phyloP scores from a whole-genome alignment of 2,797 vertebrate species.

The Pseudochaenichthys georgianus region DNA sequence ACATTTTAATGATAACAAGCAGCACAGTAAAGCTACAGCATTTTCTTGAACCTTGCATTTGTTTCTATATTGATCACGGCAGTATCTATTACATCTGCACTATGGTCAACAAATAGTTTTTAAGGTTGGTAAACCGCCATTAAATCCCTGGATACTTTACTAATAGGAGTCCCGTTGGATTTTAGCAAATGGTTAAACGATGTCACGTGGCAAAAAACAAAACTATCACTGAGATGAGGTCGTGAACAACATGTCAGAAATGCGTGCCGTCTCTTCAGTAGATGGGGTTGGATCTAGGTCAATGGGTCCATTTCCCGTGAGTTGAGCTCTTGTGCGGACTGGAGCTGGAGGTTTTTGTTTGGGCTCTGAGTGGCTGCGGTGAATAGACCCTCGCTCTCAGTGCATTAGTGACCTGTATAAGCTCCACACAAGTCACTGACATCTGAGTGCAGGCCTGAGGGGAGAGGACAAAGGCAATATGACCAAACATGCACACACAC shows the following conservation, averaged over 20 bases:
- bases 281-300: conserved; percentile 72
- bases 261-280: conserved; percentile 33
- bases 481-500: conserved; percentile 54
- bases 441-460: conserved; percentile 77
- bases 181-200: conserved; percentile 7
- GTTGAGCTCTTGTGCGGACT: conserved; percentile 60
- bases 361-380: conserved; percentile 58
- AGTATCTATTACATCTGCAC: background rate
- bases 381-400: conserved; percentile 61
- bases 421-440: conserved; percentile 71
- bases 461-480: conserved; percentile 69
- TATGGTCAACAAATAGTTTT: background rate
- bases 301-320: conserved; percentile 73
- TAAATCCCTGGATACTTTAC: background rate
- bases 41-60: background rate
- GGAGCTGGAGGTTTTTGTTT: conserved; percentile 63
- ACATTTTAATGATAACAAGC: background rate
- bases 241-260: conserved; percentile 44
- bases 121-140: background rate
- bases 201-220: conserved; percentile 26
- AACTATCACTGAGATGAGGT: conserved; percentile 26
- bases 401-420: conserved; percentile 81
- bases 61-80: no score
- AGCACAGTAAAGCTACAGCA: background rate
- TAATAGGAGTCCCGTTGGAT: background rate